These are phyloP conservation scores for Xestobium rufovillosum DNA, from an alignment of 2,888 invertebrate species.

Conservation along the genomic window DNA sequence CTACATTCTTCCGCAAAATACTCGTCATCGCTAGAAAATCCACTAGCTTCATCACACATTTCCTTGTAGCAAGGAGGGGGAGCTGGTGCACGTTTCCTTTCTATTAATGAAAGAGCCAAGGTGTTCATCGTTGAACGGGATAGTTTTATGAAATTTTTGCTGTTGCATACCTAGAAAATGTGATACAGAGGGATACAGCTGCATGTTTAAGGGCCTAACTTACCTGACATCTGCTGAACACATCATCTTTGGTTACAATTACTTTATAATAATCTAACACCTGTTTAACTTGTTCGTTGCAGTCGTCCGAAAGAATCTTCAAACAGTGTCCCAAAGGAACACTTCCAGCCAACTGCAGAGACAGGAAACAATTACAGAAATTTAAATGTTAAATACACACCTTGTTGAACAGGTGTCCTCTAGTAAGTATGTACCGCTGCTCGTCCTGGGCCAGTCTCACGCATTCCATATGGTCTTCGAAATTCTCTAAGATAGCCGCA, in stretches of 20 bases:
- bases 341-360: constrained; percentile 40
- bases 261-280: constrained; percentile 61
- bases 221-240: constrained; percentile 67
- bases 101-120: constrained; percentile 28
- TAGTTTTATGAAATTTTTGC: constrained; percentile 43
- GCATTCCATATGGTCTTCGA: constrained; percentile 47
- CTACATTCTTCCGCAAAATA: constrained; percentile 28
- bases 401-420: constrained; percentile 43
- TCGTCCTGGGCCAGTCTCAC: constrained; percentile 47
- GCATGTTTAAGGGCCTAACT: constrained; percentile 30
- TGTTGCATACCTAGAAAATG: constrained; percentile 45
- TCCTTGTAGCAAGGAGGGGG: constrained; percentile 23
- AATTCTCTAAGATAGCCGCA: constrained; percentile 46
- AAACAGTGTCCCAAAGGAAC: constrained; percentile 54
- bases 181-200: constrained; percentile 3
- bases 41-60: constrained; percentile 37
- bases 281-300: constrained; percentile 58
- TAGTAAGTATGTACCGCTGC: constrained; percentile 50
- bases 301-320: constrained; percentile 48
- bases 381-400: constrained; percentile 30
- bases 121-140: constrained; percentile 40
- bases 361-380: constrained; percentile 9
- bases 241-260: constrained; percentile 52
- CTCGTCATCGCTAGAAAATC: constrained; percentile 40
- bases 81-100: constrained; percentile 12